These are phyloP conservation scores for Hepsetus odoe DNA, from an alignment of 2,113 vertebrate species.

Conservation along the genomic window DNA sequence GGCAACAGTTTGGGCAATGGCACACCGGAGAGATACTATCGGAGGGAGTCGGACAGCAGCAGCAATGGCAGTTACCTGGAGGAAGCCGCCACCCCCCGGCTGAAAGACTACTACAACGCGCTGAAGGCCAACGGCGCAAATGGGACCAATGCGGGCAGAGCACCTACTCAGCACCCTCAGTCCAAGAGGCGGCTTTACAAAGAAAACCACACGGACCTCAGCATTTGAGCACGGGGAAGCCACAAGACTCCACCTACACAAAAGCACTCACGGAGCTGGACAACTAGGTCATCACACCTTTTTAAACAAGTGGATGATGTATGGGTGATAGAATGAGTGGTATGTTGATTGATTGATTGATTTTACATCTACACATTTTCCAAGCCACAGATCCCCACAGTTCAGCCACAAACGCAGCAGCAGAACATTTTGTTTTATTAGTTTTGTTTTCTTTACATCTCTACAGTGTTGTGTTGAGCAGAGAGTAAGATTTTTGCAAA, in stretches of 20 bases:
- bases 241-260: constrained; percentile 12
- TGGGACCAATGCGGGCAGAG: constrained; percentile 65
- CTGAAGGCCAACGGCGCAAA: constrained; percentile 77
- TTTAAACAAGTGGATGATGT: not conserved
- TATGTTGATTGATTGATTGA: constrained; percentile 55
- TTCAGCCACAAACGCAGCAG: constrained; percentile 67
- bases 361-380: constrained; percentile 55
- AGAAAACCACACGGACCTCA: constrained; percentile 96
- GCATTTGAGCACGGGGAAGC: constrained; percentile 80
- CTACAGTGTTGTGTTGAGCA: constrained; percentile 61
- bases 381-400: constrained; percentile 60
- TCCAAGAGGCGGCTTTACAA: constrained; percentile 88
- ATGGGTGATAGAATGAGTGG: constrained; percentile 7
- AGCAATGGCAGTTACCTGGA: constrained; percentile 75
- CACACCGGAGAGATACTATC: constrained; percentile 69
- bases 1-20: constrained; percentile 62
- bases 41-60: constrained; percentile 75
- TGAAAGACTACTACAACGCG: constrained; percentile 81
- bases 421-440: constrained; percentile 68
- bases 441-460: constrained; percentile 61
- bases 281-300: constrained; percentile 18
- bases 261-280: constrained; percentile 26
- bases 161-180: constrained; percentile 77
- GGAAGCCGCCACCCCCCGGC: constrained; percentile 70
- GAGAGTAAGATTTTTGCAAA: constrained; percentile 36